phyloP scores from a whole-genome alignment of 2,113 vertebrate species.

The Chaenogobius annularis region DNA sequence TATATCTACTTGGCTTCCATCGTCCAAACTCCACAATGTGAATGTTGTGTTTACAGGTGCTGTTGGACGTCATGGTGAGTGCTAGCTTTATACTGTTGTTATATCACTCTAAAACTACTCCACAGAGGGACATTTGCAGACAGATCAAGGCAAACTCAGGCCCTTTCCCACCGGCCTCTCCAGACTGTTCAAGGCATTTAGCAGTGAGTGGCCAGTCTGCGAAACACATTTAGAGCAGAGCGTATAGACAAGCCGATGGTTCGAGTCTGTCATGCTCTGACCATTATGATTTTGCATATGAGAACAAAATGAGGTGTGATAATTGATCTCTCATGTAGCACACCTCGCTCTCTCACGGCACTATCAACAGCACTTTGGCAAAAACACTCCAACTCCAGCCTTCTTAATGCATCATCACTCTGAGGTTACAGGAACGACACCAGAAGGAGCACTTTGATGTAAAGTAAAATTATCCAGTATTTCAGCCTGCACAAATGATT shows the following conservation, averaged over 20 bases:
- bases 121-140: slow-evolving; percentile 63
- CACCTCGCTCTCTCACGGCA: slow-evolving; percentile 69
- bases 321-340: slow-evolving; percentile 76
- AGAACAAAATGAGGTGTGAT: slow-evolving; percentile 80
- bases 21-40: slow-evolving; percentile 18
- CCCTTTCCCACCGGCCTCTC: slow-evolving; percentile 59
- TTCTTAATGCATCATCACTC: slow-evolving; percentile 71
- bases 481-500: slow-evolving; percentile 73
- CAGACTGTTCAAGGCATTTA: slow-evolving; percentile 70
- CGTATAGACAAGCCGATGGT: slow-evolving; percentile 67
- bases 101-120: slow-evolving; percentile 70
- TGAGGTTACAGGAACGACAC: slow-evolving; percentile 78
- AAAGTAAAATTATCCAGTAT: slow-evolving; percentile 70
- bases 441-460: slow-evolving; percentile 75
- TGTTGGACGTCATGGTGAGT: slow-evolving; percentile 54
- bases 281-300: slow-evolving; percentile 79
- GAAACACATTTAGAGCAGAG: slow-evolving; percentile 74
- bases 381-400: slow-evolving; percentile 54
- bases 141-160: slow-evolving; percentile 67
- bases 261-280: slow-evolving; percentile 69
- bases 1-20: neutral
- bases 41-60: slow-evolving; percentile 56
- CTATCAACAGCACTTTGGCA: slow-evolving; percentile 60
- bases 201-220: slow-evolving; percentile 67
- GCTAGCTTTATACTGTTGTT: slow-evolving; percentile 64